A percentile compares a stretch with the other conserved stretches of the same genome.
These are phyloP conservation scores for Tiliacea citrago DNA, from an alignment of 2,888 invertebrate genomes.

Conservation along the genomic window DNA sequence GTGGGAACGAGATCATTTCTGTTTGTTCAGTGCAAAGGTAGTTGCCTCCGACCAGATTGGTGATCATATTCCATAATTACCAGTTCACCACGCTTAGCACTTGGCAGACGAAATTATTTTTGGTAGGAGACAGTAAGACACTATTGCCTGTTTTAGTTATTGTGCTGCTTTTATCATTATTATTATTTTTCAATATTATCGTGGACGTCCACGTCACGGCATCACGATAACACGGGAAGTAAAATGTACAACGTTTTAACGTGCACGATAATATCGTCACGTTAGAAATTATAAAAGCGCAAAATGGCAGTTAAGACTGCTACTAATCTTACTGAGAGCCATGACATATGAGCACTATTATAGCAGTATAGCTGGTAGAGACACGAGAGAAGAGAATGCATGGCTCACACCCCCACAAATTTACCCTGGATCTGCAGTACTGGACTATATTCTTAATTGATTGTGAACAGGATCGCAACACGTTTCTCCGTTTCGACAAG, in stretches of 20 bases:
- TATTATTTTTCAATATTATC: background rate
- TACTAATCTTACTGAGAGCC: background rate
- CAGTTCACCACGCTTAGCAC: background rate
- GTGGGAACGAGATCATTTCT: background rate
- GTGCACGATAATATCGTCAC: background rate
- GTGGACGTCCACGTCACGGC: background rate
- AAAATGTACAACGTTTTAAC: background rate
- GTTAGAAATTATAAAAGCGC: background rate
- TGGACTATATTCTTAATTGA: background rate
- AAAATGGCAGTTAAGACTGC: background rate
- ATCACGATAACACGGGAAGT: background rate
- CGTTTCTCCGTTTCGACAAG: constrained; percentile 99
- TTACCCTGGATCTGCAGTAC: background rate
- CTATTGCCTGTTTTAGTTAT: background rate
- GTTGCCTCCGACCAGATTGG: background rate
- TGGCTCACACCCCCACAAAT: too few species aligned
- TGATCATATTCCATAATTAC: background rate
- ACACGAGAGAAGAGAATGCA: background rate
- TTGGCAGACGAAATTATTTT: background rate
- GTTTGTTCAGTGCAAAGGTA: background rate
- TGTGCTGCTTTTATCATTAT: background rate
- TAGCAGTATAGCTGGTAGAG: background rate
- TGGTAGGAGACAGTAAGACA: too few species aligned
- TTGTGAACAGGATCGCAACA: constrained; percentile 95
- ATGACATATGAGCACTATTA: background rate